Evolutionary conservation across 2,113 vertebrate genomes (phyloP), one percentile per base, ranked within the genome.

Genomic region (Entelurus aequoreus): DNA sequence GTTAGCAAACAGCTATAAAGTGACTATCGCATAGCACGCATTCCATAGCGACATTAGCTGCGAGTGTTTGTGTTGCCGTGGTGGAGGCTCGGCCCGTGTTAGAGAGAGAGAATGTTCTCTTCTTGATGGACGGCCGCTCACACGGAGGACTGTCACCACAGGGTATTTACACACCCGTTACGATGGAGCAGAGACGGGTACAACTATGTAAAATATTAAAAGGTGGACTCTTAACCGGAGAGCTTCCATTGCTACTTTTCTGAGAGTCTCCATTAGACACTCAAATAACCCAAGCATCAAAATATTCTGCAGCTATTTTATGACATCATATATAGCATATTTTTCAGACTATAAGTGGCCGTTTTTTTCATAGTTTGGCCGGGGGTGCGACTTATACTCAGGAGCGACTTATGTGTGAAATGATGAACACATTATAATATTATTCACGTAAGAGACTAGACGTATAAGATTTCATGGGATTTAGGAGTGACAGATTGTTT

Each of bases 121-220:
- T 49, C 46, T 49, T 3, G 14, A n/a, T n/a, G n/a, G n/a, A n/a
- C n/a, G n/a, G n/a, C n/a, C n/a, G n/a, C n/a, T n/a, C 19, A 77
- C 69, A 80, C 68, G 65, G 73, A 80, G 65, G 54, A 57, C 48
- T 69, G 68, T 65, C 71, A 72, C 16, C 4, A 63, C 58, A 67
- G 65, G 79, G 19, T 81, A 77, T 84, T 81, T 79, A 8, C 65
- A 63, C 69, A 66, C 13, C 62, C 46, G 60, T 50, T 37, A 68
- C 74, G 74, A 69, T 50, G 64, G 76, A 67, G 53, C 12, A 68
- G 84, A 76, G 79, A 79, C 84, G 51, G 74, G 76, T 79, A 69
- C 42, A 46, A 49, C 61, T 52, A 71, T 61, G 62, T 84, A 74
- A 84, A 86, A 82, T 86, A 86, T 86, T 86, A 76, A 86, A 62